Conservation (phyloP, 2,797 vertebrate genomes). For the Hippopotamyrus pictus region DNA sequence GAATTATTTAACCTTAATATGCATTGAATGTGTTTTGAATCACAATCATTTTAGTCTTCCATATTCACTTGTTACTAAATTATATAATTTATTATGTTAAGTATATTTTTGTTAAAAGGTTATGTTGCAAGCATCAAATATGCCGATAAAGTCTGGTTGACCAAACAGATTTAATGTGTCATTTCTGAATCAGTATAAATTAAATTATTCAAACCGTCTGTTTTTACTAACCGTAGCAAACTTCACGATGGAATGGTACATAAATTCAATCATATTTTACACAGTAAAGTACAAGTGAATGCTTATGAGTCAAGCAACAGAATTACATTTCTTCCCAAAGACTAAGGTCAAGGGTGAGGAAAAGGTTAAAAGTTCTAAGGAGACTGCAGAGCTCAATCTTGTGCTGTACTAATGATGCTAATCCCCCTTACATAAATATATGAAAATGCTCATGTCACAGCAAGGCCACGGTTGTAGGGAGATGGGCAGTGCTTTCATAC, state of each 20-base stretch:
- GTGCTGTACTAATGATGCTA: not conserved
- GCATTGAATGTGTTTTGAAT: not conserved
- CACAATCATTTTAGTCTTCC: not conserved
- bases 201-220: not conserved
- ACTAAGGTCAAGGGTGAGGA: not conserved
- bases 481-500: not conserved
- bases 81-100: not conserved
- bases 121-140: not conserved
- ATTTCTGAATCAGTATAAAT: not conserved
- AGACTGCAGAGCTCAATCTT: not conserved
- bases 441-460: not conserved
- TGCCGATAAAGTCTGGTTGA: not conserved
- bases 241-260: not conserved
- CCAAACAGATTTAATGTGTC: not conserved
- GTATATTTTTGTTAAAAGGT: not conserved
- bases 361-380: not conserved
- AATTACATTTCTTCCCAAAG: not conserved
- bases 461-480: conserved; percentile 23
- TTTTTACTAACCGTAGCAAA: not conserved
- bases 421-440: not conserved
- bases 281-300: not conserved
- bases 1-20: not conserved
- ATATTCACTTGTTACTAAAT: not conserved
- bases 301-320: not conserved
- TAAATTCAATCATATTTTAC: not conserved